Base-by-base conservation (phyloP, 2,113 vertebrate species). In the Desmodus rotundus region DNA sequence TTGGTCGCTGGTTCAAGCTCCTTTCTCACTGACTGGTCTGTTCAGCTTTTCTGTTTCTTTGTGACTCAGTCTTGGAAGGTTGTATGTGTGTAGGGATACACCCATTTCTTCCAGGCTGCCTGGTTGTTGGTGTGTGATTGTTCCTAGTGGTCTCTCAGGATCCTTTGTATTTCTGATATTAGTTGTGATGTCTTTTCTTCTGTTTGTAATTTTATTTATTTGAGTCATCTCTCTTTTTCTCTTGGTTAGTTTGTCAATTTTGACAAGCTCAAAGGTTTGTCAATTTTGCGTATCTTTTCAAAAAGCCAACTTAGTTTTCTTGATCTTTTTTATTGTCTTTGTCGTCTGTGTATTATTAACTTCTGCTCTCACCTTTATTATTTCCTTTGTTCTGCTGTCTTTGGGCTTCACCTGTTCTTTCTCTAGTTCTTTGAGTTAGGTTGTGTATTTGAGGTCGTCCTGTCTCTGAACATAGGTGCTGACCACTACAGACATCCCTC, bases 61-160 rank as follows among this genome's bases (percentile, higher is more conserved):
- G 3, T 58, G 4, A 12, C 24, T 61, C 24, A 20, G 22, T 28
- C 77, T 20, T 47, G 15, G 15, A 36, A 50, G 43, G 33, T 16
- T 73, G 10, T 5, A 20, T 26, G 54, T 63, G 16, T 61, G 31
- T 19, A 8, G 28, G 86, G 74, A 12, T 20, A 2, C 1, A 12
- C 4, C n/a, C 8, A 17, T 4, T 1, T 10, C 65, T 10, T 0
- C 16, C 17, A 10, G 58, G 58, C 0, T 61, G 28, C 24, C 58
- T 6, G 24, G 13, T 28, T 14, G 13, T 28, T 12, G 28, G 13
- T 14, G 31, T 33, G 61, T 12, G 2, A 2, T 28, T 26, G 58
- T 12, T 28, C 58, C 0, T 7, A 11, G 10, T 61, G 26, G 26
- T 28, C 58, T 61, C 58, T 61, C 13, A 15, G 61, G 28, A 28